A percentile compares a stretch with the other conserved stretches of the same genome.
Conservation (phyloP, 2,113 vertebrate genomes). For the Paratilapia polleni region DNA sequence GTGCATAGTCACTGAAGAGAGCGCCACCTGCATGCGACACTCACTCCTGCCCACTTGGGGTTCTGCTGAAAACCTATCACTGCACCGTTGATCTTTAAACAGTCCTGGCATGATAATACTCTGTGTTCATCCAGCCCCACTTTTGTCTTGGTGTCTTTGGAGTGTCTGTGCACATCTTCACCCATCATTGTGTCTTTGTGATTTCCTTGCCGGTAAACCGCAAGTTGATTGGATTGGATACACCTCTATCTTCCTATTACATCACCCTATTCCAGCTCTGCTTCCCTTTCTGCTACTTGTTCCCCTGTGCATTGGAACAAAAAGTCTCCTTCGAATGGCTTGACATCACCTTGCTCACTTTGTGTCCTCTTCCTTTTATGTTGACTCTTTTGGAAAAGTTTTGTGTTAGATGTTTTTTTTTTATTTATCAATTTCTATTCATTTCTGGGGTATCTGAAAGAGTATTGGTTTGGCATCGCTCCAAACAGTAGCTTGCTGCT, state of each 20-base stretch:
- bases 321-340: constrained; percentile 77
- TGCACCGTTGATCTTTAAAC: constrained; percentile 66
- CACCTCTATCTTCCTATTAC: constrained; percentile 54
- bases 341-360: constrained; percentile 73
- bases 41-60: constrained; percentile 63
- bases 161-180: constrained; percentile 61
- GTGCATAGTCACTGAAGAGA: constrained; percentile 64
- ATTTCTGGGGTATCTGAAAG: constrained; percentile 48
- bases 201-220: constrained; percentile 47
- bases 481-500: constrained; percentile 56
- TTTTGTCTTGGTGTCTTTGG: constrained; percentile 61
- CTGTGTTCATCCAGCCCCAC: constrained; percentile 61
- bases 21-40: constrained; percentile 75
- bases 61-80: constrained; percentile 64
- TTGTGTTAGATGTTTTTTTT: constrained; percentile 21
- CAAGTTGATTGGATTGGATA: constrained; percentile 60
- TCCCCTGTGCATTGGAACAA: constrained; percentile 67
- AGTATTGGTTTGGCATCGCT: constrained; percentile 60
- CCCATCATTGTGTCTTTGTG: constrained; percentile 68
- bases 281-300: constrained; percentile 61
- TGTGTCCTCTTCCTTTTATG: constrained; percentile 60
- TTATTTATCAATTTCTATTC: constrained; percentile 42
- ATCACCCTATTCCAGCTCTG: constrained; percentile 49
- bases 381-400: constrained; percentile 49
- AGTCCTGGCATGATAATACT: constrained; percentile 70